Evolutionary conservation across 1,140 invertebrate genomes (phyloP), one percentile per base, ranked within the genome.

Genomic region (Ceratosolen solmsi): DNA sequence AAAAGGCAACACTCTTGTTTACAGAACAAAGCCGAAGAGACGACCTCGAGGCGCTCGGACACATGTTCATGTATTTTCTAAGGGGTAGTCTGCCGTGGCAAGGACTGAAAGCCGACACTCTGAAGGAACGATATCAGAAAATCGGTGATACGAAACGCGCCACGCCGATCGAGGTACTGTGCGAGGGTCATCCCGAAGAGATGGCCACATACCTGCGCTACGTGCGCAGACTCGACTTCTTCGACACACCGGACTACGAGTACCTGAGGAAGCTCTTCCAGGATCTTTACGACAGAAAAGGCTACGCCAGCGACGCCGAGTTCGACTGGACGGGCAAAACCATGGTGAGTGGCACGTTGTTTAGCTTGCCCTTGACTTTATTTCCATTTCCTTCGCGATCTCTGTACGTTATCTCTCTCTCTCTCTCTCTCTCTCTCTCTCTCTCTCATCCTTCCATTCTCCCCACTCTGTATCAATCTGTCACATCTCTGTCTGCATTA

Each of bases 1-100:
- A n/a, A n/a, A n/a, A 46, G 41, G 13, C 41, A 46, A 5, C 41
- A 46, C 20, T 68, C 5, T 36, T 33, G 22, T 51, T 80, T 93
- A 63, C 92, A 96, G 99, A 99, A 93, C 99, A 99, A 95, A 99
- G 98, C 90, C 94, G 99, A 91, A 94, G 99, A 91, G 99, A 99
- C 92, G 99, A 99, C 93, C 93, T 99, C 89, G 99, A 99, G 93
- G 98, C 99, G 78, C 93, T 99, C 85, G 99, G 99, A 84, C 98
- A 99, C 93, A 99, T 99, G 98, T 99, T 99, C 93, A 99, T 99
- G 98, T 99, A 99, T 94, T 99, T 99, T 93, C 93, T 99, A 89
- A 94, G 98, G 88, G 99, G 99, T 85, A 99, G 97, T 89, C 94
- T 99, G 91, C 99, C 99, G 80, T 99, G 99, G 99, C 99, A 99